A percentile compares a stretch with the other conserved stretches of the same genome.
These are phyloP conservation scores for Delichon dasypus DNA, from an alignment of 2,797 vertebrate genomes.

Conservation along the genomic window DNA sequence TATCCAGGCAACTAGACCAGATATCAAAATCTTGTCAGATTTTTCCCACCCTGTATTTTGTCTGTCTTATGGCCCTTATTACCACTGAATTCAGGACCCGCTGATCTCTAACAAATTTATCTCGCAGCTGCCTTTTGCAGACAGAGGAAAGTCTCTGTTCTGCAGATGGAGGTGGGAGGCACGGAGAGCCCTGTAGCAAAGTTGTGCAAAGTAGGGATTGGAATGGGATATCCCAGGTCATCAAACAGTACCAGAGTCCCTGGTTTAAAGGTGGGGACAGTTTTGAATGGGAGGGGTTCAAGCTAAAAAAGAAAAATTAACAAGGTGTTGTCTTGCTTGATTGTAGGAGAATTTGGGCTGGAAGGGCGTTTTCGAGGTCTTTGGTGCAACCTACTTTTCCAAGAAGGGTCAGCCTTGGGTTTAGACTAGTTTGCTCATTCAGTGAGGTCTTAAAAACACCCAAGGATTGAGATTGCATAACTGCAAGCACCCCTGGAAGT, in stretches of 20 bases:
- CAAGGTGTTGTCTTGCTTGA: background rate
- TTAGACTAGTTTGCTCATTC: background rate
- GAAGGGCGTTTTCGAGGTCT: background rate
- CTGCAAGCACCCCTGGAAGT: background rate
- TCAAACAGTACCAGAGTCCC: background rate
- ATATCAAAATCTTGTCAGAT: constrained; percentile 36
- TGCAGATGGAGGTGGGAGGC: background rate
- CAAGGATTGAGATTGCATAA: background rate
- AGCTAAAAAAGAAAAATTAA: background rate
- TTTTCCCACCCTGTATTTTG: constrained; percentile 45
- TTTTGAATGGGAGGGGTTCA: background rate
- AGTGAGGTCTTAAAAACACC: background rate
- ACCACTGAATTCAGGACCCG: background rate
- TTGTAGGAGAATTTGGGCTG: background rate
- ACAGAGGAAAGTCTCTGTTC: background rate
- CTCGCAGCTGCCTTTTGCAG: background rate
- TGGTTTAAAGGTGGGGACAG: background rate
- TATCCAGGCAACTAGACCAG: constrained; percentile 65
- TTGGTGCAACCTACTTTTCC: background rate
- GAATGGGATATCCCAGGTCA: background rate
- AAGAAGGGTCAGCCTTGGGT: background rate
- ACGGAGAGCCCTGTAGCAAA: accelerated
- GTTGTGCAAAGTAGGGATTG: background rate
- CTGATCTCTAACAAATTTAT: background rate
- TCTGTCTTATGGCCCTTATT: constrained; percentile 12